Evolutionary conservation across 2,888 invertebrate species (phyloP), one percentile per base, ranked within the genome.

Genomic region (Limenitis camilla): DNA sequence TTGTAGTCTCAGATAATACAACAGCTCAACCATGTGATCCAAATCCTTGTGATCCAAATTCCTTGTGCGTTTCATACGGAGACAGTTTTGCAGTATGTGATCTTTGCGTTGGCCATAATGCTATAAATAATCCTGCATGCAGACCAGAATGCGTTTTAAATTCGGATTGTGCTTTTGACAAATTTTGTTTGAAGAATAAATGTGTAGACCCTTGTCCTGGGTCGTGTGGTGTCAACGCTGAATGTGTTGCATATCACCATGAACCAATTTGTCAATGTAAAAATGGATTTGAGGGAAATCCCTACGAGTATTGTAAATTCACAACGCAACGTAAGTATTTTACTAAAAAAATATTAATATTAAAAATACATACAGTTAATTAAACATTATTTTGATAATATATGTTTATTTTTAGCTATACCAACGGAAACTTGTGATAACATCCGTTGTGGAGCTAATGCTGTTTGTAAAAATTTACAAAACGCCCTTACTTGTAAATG

Each of bases 101-200:
- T 74, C 89, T 91, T n/a, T 96, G 95, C 70, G 84, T 90, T 63
- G 91, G 92, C 40, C 89, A 91, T 1, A 90, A 91, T 61, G 90
- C 91, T 35, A 82, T 89, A 40, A 91, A 91, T 61, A 92, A 92
- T 76, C 92, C 94, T 29, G 89, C 90, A 32, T 96, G 96, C 64
- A 89, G 93, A 69, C 95, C 95, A 32, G 95, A 96, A 81, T 96
- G 96, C 78, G 81, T 96, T 45, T 89, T 92, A 10, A 93, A 92
- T 69, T 91, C 93, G 1, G 95, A 96, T 67, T 96, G 96, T 84
- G 89, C 92, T 45, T 93, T 93, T 67, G 88, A 94, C 71, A 91
- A 89, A 67, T 93, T 94, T 50, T 96, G 95, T 69, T 80, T 94
- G 46, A 90, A 91, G 58, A 91, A 92, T 64, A 90, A 88, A 70